Evolutionary conservation across 64 coral and sea anemone species (phyloP).

Genomic region (Pocillopora verrucosa): DNA sequence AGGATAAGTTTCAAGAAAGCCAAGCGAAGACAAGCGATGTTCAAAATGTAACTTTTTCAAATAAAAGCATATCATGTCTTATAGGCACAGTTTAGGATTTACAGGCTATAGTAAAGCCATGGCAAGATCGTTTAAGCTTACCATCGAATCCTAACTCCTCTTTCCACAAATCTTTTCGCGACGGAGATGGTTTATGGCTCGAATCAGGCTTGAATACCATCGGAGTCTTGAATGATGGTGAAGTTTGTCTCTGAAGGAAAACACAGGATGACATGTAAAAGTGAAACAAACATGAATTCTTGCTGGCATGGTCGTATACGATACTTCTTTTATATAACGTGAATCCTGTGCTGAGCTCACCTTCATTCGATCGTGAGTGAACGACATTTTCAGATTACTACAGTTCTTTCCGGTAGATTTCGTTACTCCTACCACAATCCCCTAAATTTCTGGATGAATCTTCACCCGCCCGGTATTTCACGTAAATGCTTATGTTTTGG

Average conservation of each 20-base stretch:
- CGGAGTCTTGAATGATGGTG: slow-evolving; percentile 68
- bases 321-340: background rate
- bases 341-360: background rate
- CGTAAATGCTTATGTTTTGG: background rate
- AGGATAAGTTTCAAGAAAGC: background rate
- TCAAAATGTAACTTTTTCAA: background rate
- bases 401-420: background rate
- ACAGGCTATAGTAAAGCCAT: background rate
- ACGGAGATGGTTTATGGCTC: slow-evolving; percentile 80
- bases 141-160: slow-evolving; percentile 85
- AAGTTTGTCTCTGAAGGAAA: background rate
- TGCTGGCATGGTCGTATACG: background rate
- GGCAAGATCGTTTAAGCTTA: slow-evolving; percentile 17
- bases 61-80: background rate
- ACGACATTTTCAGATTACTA: slow-evolving; percentile 12
- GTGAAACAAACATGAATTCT: background rate
- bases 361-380: background rate
- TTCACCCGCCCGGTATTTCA: background rate
- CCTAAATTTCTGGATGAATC: background rate
- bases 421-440: background rate
- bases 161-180: slow-evolving; percentile 92
- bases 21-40: background rate
- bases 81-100: no score
- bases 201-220: slow-evolving; percentile 81
- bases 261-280: background rate